These are phyloP conservation scores for Kryphioiulus occultus DNA, from an alignment of 2,888 invertebrate genomes.

Conservation along the genomic window DNA sequence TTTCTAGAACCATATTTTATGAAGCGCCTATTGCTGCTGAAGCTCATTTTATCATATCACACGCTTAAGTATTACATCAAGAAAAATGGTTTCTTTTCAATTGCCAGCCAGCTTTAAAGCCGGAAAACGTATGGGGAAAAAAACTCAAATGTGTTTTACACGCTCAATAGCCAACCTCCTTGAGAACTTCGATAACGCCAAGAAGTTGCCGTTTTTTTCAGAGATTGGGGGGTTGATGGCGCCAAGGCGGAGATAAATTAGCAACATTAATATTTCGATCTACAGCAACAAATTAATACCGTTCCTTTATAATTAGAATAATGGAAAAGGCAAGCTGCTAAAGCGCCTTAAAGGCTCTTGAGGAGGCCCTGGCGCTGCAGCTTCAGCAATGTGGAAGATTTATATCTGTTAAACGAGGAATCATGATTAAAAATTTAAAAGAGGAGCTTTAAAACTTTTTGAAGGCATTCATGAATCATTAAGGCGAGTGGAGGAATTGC, in stretches of 20 bases:
- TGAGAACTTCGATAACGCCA: not conserved
- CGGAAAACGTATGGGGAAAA: not conserved
- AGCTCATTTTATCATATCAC: too few species aligned
- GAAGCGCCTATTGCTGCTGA: too few species aligned
- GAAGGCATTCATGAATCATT: slow-evolving; percentile 35
- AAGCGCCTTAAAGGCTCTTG: slow-evolving; percentile 27
- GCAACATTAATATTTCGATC: slow-evolving; percentile 30
- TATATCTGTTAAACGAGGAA: slow-evolving; percentile 30
- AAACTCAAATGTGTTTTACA: not conserved
- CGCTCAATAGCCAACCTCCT: not conserved
- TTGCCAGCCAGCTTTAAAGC: not conserved
- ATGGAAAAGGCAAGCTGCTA: slow-evolving; percentile 20
- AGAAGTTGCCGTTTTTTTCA: not conserved
- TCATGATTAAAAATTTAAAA: slow-evolving; percentile 35
- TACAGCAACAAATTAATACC: slow-evolving; percentile 25
- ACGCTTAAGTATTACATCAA: too few species aligned
- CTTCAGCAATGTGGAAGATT: not conserved
- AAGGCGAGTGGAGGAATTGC: slow-evolving; percentile 11
- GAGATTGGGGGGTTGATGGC: not conserved
- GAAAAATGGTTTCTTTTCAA: too few species aligned
- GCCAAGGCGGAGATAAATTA: slow-evolving; percentile 6
- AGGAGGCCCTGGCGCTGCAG: not conserved
- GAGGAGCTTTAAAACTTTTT: slow-evolving; percentile 25
- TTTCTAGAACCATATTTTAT: too few species aligned
- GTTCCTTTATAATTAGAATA: slow-evolving; percentile 21